Evolutionary conservation across 2,797 vertebrate species (phyloP).

Genomic region (Merluccius polli): DNA sequence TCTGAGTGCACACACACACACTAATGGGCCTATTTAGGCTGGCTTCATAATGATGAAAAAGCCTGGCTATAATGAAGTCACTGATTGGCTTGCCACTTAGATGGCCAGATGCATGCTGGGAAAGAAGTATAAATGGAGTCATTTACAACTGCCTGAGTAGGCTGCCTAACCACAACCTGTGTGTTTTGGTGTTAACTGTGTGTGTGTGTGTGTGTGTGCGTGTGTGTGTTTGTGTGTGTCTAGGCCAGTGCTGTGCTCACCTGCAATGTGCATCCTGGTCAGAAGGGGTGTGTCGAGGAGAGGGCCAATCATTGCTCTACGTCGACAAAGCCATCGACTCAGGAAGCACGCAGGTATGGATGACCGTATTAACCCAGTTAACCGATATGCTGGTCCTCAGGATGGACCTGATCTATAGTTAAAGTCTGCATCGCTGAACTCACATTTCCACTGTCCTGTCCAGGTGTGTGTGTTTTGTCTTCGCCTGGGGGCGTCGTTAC

Average conservation of each 20-base stretch:
- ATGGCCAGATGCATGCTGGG: not conserved
- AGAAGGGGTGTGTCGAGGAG: conserved; percentile 79
- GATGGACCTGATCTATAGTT: not conserved
- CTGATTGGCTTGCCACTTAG: not conserved
- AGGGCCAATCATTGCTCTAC: conserved; percentile 82
- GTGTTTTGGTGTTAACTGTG: conserved; percentile 7
- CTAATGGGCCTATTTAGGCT: not conserved
- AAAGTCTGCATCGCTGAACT: not conserved
- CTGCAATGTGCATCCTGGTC: conserved; percentile 95
- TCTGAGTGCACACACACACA: not conserved
- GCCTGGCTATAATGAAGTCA: conserved; percentile 2
- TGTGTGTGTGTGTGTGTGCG: conserved; percentile 21
- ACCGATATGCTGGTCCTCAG: not conserved
- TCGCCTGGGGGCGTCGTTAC: conserved; percentile 92
- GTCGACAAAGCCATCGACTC: conserved; percentile 99
- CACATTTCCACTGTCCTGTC: not conserved
- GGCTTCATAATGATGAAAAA: not conserved
- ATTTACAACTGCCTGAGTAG: not conserved
- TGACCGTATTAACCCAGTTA: not conserved
- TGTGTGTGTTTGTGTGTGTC: conserved; percentile 22
- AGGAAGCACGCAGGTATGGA: conserved; percentile 93
- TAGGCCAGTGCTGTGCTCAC: conserved; percentile 96
- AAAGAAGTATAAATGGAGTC: not conserved
- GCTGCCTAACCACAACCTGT: not conserved
- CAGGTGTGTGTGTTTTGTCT: conserved; percentile 93